A percentile compares a stretch with the other conserved stretches of the same genome.
These are phyloP conservation scores for Agelaius tricolor DNA, from an alignment of 2,113 vertebrate species.

Conservation along the genomic window DNA sequence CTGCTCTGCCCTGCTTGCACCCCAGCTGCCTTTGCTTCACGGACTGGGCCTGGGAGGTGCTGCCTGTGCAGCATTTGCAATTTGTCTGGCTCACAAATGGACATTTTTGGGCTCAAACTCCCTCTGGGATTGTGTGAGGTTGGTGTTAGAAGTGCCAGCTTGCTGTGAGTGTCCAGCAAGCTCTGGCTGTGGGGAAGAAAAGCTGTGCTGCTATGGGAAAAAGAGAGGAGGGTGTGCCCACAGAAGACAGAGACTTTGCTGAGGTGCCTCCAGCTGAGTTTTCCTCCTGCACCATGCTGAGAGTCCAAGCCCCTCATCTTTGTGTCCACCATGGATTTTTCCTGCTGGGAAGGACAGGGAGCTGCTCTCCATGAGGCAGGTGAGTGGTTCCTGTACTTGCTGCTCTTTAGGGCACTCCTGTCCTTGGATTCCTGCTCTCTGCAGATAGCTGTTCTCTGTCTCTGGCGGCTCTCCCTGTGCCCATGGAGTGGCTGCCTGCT, in stretches of 20 bases:
- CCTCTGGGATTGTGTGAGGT: neutral
- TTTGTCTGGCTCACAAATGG: neutral
- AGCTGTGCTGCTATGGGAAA: too few species aligned
- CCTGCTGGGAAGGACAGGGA: rapidly evolving
- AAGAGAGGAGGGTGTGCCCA: rapidly evolving
- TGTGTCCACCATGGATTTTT: rapidly evolving
- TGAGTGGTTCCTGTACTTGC: neutral
- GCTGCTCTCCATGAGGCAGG: rapidly evolving
- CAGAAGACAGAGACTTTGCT: neutral
- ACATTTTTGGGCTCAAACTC: neutral
- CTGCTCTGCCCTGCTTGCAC: rapidly evolving
- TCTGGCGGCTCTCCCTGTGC: rapidly evolving
- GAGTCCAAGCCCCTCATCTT: neutral
- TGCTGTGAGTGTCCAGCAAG: rapidly evolving
- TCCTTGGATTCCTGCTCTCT: neutral
- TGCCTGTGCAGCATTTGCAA: rapidly evolving
- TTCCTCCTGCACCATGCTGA: rapidly evolving
- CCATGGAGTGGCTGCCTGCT: rapidly evolving
- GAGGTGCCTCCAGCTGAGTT: neutral
- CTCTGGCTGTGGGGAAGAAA: neutral
- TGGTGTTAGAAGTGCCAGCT: neutral
- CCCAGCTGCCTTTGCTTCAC: neutral
- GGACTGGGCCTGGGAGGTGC: rapidly evolving
- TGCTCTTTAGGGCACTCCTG: neutral
- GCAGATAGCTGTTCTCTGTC: neutral